These are phyloP conservation scores for Blastobasis adustella DNA, from an alignment of 2,888 invertebrate genomes.

Conservation along the genomic window DNA sequence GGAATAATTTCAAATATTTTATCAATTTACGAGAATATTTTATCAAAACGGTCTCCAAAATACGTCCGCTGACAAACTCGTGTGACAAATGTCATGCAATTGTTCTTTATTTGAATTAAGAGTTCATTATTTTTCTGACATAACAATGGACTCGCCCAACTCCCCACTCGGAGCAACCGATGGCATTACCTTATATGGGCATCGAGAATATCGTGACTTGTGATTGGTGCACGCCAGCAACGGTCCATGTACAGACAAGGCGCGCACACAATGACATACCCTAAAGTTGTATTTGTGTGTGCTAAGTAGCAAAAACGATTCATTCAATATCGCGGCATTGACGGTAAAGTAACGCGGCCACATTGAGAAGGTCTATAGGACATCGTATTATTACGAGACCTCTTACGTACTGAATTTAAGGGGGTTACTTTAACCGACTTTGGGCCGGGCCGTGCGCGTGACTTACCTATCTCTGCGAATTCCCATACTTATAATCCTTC, in stretches of 20 bases:
- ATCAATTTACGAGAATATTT: conserved; percentile 26
- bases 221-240: conserved; percentile 77
- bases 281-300: conserved; percentile 25
- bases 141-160: conserved; percentile 63
- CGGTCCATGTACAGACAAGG: conserved; percentile 62
- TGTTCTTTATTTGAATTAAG: conserved; percentile 45
- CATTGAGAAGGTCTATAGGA: not conserved
- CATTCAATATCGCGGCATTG: conserved; percentile 34
- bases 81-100: conserved; percentile 38
- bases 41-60: conserved; percentile 40
- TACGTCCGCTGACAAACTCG: conserved; percentile 24
- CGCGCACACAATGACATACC: conserved; percentile 32
- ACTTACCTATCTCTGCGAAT: too few species aligned
- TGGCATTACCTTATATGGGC: conserved; percentile 89
- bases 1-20: conserved; percentile 36
- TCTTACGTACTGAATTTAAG: too few species aligned
- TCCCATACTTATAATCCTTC: too few species aligned
- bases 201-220: conserved; percentile 79
- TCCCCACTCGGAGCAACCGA: conserved; percentile 68
- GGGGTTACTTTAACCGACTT: not conserved
- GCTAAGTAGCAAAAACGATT: conserved; percentile 42
- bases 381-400: too few species aligned
- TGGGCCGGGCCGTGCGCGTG: not conserved
- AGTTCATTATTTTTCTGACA: conserved; percentile 38
- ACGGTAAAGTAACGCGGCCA: conserved; percentile 1